Conservation (phyloP, 2,113 vertebrate species). For the Tachysurus vachellii region DNA sequence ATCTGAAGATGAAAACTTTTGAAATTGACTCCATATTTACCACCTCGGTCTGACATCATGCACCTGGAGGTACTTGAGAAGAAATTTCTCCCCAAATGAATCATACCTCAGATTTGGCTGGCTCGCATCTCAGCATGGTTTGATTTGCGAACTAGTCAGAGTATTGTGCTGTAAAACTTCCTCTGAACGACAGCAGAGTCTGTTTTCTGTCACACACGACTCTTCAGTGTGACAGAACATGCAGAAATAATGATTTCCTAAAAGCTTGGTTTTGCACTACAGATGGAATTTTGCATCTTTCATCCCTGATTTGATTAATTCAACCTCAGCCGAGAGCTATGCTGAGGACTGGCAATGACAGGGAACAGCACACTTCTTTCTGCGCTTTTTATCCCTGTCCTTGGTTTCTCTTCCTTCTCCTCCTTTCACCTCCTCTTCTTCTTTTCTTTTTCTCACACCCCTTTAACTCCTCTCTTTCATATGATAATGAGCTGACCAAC, state of each 20-base stretch:
- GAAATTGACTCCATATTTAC: slow-evolving; percentile 38
- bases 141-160: slow-evolving; percentile 53
- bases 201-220: slow-evolving; percentile 48
- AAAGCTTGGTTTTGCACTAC: slow-evolving; percentile 58
- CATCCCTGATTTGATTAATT: slow-evolving; percentile 60
- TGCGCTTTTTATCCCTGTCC: not conserved
- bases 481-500: slow-evolving; percentile 1
- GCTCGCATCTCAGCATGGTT: slow-evolving; percentile 27
- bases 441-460: not conserved
- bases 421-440: not conserved
- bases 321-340: slow-evolving; percentile 35
- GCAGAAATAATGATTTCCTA: slow-evolving; percentile 64
- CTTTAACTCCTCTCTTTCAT: not conserved
- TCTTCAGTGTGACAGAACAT: slow-evolving; percentile 48
- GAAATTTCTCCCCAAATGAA: slow-evolving; percentile 37
- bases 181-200: slow-evolving; percentile 57
- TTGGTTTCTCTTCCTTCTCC: not conserved
- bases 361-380: not conserved
- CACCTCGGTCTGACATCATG: slow-evolving; percentile 36
- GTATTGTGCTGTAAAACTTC: slow-evolving; percentile 55
- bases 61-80: slow-evolving; percentile 45
- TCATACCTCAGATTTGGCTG: slow-evolving; percentile 48
- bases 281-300: slow-evolving; percentile 63
- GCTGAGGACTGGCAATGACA: slow-evolving; percentile 35
- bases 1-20: slow-evolving; percentile 32